These are phyloP conservation scores for Chironomus tepperi DNA, from an alignment of 1,140 invertebrate genomes.

Conservation along the genomic window DNA sequence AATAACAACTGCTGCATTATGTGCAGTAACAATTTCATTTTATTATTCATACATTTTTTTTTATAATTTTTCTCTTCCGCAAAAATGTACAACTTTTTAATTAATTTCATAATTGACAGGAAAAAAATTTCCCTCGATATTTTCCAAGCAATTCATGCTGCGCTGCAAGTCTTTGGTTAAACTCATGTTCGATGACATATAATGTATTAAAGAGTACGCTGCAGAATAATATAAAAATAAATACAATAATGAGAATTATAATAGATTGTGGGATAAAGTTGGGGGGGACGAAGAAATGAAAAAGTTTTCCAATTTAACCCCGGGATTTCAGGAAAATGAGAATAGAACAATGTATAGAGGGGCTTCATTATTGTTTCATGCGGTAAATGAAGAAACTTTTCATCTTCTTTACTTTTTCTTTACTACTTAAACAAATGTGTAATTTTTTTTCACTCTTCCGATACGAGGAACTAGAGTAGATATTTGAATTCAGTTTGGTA, in stretches of 20 bases:
- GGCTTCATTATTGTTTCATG: not conserved
- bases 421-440: slow-evolving; percentile 1
- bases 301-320: slow-evolving; percentile 13
- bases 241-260: too few relatives aligned
- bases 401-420: not conserved
- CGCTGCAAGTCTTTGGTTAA: not conserved
- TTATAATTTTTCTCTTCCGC: not conserved
- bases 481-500: too few relatives aligned
- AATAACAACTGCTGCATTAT: not conserved
- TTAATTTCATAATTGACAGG: slow-evolving; percentile 9
- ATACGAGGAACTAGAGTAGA: too few relatives aligned
- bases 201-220: not conserved
- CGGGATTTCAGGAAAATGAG: not conserved
- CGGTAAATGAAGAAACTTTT: slow-evolving; percentile 1
- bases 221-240: not conserved
- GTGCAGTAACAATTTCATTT: not conserved
- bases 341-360: not conserved
- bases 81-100: not conserved
- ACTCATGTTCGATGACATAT: slow-evolving; percentile 2
- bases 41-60: too few relatives aligned
- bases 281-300: not conserved
- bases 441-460: not conserved
- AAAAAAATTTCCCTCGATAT: not conserved
- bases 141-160: not conserved
- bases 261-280: too few relatives aligned